Conservation (phyloP, 2,113 vertebrate genomes). For the Semnornis frantzii region DNA sequence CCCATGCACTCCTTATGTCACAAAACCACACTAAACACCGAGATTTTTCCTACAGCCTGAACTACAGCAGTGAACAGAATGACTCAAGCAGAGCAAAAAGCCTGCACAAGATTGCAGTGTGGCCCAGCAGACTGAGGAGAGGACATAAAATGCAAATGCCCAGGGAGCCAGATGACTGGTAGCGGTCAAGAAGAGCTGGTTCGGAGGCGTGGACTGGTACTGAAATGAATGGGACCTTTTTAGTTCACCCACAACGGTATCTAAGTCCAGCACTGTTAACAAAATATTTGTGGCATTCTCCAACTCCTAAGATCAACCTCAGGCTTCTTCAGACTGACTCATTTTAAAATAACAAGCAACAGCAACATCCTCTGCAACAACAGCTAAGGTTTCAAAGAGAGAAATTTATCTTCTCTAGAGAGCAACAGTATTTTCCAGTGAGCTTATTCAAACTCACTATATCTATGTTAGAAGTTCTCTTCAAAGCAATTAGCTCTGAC, state of each 20-base stretch:
- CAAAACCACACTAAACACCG: background rate
- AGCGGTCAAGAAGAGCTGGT: background rate
- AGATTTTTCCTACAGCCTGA: background rate
- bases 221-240: constrained; percentile 26
- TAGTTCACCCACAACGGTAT: background rate
- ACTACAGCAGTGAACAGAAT: background rate
- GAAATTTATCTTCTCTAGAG: background rate
- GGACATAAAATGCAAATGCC: background rate
- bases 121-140: background rate
- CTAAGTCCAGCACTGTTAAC: background rate
- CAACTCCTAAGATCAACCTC: constrained; percentile 35
- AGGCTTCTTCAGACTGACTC: constrained; percentile 25
- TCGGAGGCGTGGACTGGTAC: background rate
- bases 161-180: background rate
- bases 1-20: background rate
- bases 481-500: background rate
- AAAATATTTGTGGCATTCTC: background rate
- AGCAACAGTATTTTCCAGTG: background rate
- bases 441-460: background rate
- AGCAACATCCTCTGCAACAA: constrained; percentile 36
- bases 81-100: background rate
- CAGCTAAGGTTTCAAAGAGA: background rate
- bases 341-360: constrained; percentile 18
- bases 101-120: background rate
- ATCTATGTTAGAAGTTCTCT: background rate